Evolutionary conservation across 2,797 vertebrate species (phyloP).

Genomic region (Pangasius mekongensis): DNA sequence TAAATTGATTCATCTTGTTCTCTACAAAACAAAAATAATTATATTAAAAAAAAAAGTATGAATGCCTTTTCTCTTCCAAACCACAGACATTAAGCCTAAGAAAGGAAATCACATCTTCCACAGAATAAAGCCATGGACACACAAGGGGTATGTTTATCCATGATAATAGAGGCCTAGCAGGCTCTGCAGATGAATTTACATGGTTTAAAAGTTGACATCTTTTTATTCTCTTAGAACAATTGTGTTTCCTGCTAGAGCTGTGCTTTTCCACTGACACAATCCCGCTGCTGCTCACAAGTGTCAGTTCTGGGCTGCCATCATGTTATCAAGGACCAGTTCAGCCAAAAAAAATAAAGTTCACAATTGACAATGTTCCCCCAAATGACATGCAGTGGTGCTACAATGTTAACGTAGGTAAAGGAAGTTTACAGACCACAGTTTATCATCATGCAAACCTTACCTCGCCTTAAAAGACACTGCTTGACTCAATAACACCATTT

Average conservation of each 20-base stretch:
- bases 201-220: neutral
- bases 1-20: constrained; percentile 32
- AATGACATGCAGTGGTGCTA: neutral
- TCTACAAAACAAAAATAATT: constrained; percentile 21
- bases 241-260: neutral
- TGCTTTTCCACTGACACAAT: constrained; percentile 11
- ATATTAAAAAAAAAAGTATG: neutral
- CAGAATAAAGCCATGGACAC: neutral
- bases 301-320: neutral
- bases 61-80: neutral
- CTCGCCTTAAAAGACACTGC: neutral
- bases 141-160: neutral
- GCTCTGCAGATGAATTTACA: neutral
- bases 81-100: constrained; percentile 13
- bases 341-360: neutral
- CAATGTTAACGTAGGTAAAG: neutral
- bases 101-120: constrained; percentile 9
- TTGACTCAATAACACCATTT: neutral
- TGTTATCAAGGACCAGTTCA: neutral
- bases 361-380: no score
- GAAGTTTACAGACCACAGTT: neutral
- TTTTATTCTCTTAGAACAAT: neutral
- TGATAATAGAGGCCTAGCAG: neutral
- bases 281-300: neutral
- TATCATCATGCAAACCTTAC: neutral